Evolutionary conservation across 1,140 invertebrate genomes (phyloP).

Genomic region (Teleopsis dalmanni): DNA sequence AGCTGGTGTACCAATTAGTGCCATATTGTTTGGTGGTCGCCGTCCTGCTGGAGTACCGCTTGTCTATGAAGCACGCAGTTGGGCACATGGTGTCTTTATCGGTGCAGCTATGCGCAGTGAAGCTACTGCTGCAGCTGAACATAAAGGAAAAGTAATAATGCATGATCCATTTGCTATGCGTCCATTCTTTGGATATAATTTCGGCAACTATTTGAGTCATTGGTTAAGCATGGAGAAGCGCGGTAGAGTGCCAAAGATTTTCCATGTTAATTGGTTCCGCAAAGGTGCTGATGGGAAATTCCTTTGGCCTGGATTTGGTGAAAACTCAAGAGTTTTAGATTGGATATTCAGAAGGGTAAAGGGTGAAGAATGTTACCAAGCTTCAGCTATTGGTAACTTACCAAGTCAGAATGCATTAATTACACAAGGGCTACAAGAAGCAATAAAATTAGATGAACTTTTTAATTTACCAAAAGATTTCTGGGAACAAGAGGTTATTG

Average conservation of each 20-base stretch:
- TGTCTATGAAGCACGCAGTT: conserved; percentile 78
- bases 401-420: conserved; percentile 61
- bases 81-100: conserved; percentile 88
- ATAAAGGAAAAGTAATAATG: conserved; percentile 82
- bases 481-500: conserved; percentile 80
- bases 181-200: conserved; percentile 95
- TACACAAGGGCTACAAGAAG: conserved; percentile 56
- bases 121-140: conserved; percentile 89
- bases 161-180: conserved; percentile 95
- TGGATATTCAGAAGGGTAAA: conserved; percentile 77
- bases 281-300: conserved; percentile 67
- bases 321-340: conserved; percentile 81
- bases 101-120: conserved; percentile 86
- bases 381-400: conserved; percentile 69
- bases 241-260: conserved; percentile 67
- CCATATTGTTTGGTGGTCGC: conserved; percentile 88
- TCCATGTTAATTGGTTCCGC: conserved; percentile 92
- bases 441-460: conserved; percentile 63
- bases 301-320: conserved; percentile 89
- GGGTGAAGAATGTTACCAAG: conserved; percentile 57
- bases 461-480: conserved; percentile 84
- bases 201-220: conserved; percentile 82
- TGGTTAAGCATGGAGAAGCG: conserved; percentile 72
- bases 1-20: conserved; percentile 79
- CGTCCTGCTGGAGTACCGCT: conserved; percentile 81